Percentiles rank a stretch among this genome's conserved stretches.
Conservation (phyloP, 2,113 vertebrate species). For the Cavia aperea region DNA sequence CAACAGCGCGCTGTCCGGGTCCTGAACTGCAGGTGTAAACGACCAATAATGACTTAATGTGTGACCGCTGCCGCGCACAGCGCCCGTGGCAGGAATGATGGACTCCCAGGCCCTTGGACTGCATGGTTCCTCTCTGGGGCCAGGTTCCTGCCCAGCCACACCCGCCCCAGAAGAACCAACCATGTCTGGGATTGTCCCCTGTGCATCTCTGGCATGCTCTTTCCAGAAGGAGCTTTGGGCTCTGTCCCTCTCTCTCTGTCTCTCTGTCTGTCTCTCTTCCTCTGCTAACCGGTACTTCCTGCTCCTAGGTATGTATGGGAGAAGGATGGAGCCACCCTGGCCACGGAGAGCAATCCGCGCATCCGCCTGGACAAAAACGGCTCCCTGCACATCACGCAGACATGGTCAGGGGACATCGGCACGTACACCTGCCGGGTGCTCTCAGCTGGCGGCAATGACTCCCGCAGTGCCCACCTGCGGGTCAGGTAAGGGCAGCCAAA, state of each 20-base stretch:
- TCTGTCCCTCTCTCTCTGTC: rapidly evolving
- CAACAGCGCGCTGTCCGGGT: not conserved
- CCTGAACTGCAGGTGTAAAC: not conserved
- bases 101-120: not conserved
- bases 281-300: rapidly evolving
- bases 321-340: slow-evolving; percentile 84
- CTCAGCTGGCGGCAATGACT: slow-evolving; percentile 93
- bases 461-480: slow-evolving; percentile 88
- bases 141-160: not conserved
- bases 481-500: slow-evolving; percentile 83
- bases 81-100: rapidly evolving
- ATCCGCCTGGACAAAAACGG: slow-evolving; percentile 84
- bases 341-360: slow-evolving; percentile 80
- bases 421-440: slow-evolving; percentile 93
- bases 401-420: slow-evolving; percentile 97
- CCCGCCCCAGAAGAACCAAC: not conserved
- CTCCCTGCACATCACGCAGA: slow-evolving; percentile 96
- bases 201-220: rapidly evolving
- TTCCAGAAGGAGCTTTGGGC: no score
- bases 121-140: not conserved
- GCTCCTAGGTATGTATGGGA: slow-evolving; percentile 89
- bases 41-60: not conserved
- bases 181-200: rapidly evolving
- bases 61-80: rapidly evolving
- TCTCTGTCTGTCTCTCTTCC: no score